Conservation (phyloP, 2,888 invertebrate genomes). For the Helleia helle region DNA sequence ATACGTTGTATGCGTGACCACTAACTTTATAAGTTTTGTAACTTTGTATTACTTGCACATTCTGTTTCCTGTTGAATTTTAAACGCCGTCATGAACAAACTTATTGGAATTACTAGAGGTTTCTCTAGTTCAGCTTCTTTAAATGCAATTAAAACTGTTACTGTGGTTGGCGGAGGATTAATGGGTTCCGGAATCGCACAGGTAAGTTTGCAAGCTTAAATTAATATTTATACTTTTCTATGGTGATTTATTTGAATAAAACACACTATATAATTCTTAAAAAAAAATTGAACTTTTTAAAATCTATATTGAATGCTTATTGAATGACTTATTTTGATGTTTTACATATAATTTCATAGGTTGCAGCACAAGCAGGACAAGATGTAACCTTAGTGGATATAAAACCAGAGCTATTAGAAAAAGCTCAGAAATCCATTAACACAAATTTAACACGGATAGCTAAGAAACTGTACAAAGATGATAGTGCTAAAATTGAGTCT, state of each 20-base stretch:
- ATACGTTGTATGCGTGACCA: not conserved
- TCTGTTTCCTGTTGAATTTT: not conserved
- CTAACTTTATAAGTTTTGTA: not conserved
- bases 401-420: constrained; percentile 79
- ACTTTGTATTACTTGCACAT: not conserved
- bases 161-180: constrained; percentile 89
- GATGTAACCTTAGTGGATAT: constrained; percentile 87
- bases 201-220: constrained; percentile 55
- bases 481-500: constrained; percentile 75
- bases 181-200: constrained; percentile 95
- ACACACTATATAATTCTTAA: too few relatives aligned
- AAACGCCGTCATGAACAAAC: constrained; percentile 39
- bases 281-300: not conserved
- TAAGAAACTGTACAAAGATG: constrained; percentile 84
- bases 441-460: constrained; percentile 83
- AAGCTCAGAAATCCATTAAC: constrained; percentile 80
- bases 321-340: too few relatives aligned
- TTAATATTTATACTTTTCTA: not conserved
- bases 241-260: too few relatives aligned
- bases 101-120: constrained; percentile 43
- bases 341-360: constrained; percentile 56
- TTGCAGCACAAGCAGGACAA: constrained; percentile 88
- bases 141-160: constrained; percentile 83
- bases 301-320: not conserved
- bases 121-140: constrained; percentile 50